These are phyloP conservation scores for Megastigmus dorsalis DNA, from an alignment of 2,888 invertebrate species.

Conservation along the genomic window DNA sequence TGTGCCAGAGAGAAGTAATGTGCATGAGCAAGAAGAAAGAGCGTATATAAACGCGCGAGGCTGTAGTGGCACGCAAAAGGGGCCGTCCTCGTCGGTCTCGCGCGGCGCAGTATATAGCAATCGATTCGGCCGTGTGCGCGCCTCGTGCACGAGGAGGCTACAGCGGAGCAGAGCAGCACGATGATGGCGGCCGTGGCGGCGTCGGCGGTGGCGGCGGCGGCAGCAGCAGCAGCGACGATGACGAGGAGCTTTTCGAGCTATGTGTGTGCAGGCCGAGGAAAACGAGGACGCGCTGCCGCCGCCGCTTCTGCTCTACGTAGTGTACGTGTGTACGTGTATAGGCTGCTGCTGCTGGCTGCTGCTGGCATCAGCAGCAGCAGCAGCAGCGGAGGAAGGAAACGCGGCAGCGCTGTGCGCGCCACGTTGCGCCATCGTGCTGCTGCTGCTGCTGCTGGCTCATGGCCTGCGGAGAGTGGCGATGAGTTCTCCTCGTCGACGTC, in stretches of 20 bases:
- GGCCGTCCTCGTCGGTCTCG: conserved; percentile 10
- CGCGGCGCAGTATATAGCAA: too few relatives aligned
- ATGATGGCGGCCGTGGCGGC: conserved; percentile 5
- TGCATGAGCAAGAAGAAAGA: too few relatives aligned
- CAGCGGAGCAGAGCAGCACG: neutral
- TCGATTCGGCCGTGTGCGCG: conserved; percentile 1
- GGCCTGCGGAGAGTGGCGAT: neutral
- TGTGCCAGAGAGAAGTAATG: too few relatives aligned
- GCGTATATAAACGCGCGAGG: too few relatives aligned
- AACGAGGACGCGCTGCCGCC: neutral
- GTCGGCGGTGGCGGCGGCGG: conserved; percentile 3
- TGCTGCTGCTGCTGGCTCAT: neutral
- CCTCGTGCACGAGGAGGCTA: neutral
- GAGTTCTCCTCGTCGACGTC: neutral
- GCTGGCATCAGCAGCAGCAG: too few relatives aligned
- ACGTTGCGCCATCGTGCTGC: neutral
- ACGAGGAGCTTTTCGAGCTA: too few relatives aligned
- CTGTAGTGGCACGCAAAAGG: conserved; percentile 17
- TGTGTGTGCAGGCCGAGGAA: neutral
- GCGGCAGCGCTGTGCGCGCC: neutral
- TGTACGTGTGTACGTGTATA: too few relatives aligned
- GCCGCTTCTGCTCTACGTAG: neutral
- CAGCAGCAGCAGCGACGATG: neutral
- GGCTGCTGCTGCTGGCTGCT: too few relatives aligned
- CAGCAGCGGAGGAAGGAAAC: neutral